phyloP scores from a whole-genome alignment of 1,140 invertebrate genomes.

The Leucophenga varia region DNA sequence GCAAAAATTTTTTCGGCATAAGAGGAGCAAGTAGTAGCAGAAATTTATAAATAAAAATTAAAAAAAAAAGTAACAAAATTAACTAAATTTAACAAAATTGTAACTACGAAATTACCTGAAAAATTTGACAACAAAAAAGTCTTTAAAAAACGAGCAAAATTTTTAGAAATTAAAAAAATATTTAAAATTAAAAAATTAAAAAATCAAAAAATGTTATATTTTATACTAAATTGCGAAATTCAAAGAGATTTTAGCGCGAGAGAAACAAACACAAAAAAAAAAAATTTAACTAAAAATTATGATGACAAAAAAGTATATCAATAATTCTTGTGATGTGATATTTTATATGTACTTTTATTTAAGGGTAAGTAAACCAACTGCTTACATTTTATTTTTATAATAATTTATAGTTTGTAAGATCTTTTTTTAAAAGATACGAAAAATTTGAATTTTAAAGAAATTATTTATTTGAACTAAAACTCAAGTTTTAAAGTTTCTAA shows the following conservation, averaged over 20 bases:
- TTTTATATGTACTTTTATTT: conserved; percentile 46
- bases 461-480: too few species aligned
- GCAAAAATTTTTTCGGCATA: conserved; percentile 32
- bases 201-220: too few species aligned
- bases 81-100: conserved; percentile 26
- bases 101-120: conserved; percentile 56
- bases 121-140: conserved; percentile 40
- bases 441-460: too few species aligned
- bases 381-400: too few species aligned
- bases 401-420: too few species aligned
- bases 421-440: too few species aligned
- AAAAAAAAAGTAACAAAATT: conserved; percentile 13
- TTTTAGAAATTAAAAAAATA: conserved; percentile 18
- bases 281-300: conserved; percentile 16
- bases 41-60: too few species aligned
- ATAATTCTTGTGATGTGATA: conserved; percentile 51
- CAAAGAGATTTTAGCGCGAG: too few species aligned
- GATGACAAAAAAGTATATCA: conserved; percentile 33
- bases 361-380: conserved; percentile 48
- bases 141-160: conserved; percentile 21
- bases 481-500: too few species aligned
- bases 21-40: too few species aligned
- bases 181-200: too few species aligned
- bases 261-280: conserved; percentile 14
- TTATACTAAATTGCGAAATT: too few species aligned